Evolutionary conservation across 2,113 vertebrate genomes (phyloP).

Genomic region (Butorides virescens): DNA sequence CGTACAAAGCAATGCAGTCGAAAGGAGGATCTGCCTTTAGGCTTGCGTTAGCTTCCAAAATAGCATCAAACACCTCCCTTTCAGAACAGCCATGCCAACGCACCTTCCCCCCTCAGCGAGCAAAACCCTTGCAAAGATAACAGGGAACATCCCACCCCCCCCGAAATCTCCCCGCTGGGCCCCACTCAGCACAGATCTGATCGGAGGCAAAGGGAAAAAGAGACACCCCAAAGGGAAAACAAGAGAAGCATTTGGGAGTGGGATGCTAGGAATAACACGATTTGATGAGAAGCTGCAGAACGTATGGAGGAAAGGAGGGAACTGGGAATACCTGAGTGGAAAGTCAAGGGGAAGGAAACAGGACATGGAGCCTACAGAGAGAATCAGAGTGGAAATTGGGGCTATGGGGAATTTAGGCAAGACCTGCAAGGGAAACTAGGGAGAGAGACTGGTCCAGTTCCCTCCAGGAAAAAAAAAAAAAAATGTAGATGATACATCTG

Average conservation of each 20-base stretch:
- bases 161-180: background rate
- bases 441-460: background rate
- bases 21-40: background rate
- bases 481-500: background rate
- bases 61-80: background rate
- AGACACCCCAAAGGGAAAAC: background rate
- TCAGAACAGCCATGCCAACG: background rate
- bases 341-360: background rate
- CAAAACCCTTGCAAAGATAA: background rate
- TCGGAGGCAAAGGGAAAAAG: background rate
- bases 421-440: background rate
- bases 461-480: background rate
- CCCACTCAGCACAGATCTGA: background rate
- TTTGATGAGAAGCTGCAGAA: background rate
- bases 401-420: background rate
- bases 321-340: background rate
- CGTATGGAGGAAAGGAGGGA: background rate
- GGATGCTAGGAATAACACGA: background rate
- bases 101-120: background rate
- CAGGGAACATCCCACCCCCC: background rate
- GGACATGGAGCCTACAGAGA: rapidly evolving
- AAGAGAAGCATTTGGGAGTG: background rate
- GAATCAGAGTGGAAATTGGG: rapidly evolving
- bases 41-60: background rate
- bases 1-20: background rate